Conservation (phyloP, 2,888 invertebrate genomes). For the Melanotus villosus region DNA sequence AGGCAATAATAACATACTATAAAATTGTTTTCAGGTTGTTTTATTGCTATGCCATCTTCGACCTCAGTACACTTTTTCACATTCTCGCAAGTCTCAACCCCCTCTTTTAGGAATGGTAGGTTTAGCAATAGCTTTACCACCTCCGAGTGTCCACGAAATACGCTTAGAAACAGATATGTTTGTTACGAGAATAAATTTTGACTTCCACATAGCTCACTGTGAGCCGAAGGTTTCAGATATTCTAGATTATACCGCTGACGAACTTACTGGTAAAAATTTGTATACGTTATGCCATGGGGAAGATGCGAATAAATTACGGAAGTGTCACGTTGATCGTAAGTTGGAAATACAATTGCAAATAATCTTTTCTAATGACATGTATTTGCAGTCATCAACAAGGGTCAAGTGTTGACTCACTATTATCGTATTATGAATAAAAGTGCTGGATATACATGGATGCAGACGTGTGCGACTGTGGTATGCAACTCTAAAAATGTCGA, state of each 20-base stretch:
- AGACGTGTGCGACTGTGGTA: conserved; percentile 96
- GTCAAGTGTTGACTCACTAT: conserved; percentile 96
- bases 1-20: not conserved
- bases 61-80: conserved; percentile 94
- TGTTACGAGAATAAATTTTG: conserved; percentile 95
- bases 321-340: conserved; percentile 97
- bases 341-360: not conserved
- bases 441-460: conserved; percentile 97
- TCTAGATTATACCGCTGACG: conserved; percentile 93
- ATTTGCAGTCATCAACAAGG: conserved; percentile 91
- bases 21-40: conserved; percentile 81
- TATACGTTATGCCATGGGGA: conserved; percentile 97
- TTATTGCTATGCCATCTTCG: conserved; percentile 91
- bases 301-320: conserved; percentile 93
- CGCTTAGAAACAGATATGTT: conserved; percentile 96
- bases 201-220: conserved; percentile 97
- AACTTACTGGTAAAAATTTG: conserved; percentile 92
- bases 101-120: conserved; percentile 95
- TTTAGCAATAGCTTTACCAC: conserved; percentile 95
- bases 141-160: conserved; percentile 97
- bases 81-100: conserved; percentile 89
- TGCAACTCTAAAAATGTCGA: conserved; percentile 96
- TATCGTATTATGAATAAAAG: conserved; percentile 96
- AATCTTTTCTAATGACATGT: too few relatives aligned
- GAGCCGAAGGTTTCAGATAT: conserved; percentile 97